Conservation (phyloP, 2,888 invertebrate genomes). For the Andrena haemorrhoa region DNA sequence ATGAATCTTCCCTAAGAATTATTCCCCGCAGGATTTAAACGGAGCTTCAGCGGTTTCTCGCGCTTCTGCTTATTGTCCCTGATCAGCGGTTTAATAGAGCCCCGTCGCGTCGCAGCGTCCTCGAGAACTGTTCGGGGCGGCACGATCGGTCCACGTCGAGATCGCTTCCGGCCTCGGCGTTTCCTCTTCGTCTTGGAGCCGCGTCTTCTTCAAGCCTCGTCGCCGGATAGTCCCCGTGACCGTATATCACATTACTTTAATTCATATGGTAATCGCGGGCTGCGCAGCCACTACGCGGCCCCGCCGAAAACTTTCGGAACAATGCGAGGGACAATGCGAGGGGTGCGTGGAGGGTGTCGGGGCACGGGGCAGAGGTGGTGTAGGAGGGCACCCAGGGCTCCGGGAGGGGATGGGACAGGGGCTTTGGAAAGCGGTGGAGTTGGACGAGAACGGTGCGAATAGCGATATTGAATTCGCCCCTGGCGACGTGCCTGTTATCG, state of each 20-base stretch:
- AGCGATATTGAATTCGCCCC: slow-evolving; percentile 82
- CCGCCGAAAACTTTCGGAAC: slow-evolving; percentile 82
- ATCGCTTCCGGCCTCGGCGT: slow-evolving; percentile 37
- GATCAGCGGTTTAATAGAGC: background rate
- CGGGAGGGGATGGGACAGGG: slow-evolving; percentile 39
- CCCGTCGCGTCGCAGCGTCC: background rate
- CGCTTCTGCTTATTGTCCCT: background rate
- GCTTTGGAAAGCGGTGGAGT: slow-evolving; percentile 49
- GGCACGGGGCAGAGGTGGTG: slow-evolving; percentile 18
- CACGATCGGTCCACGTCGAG: slow-evolving; percentile 23
- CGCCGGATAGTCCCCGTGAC: slow-evolving; percentile 55
- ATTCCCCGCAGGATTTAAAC: too few species aligned
- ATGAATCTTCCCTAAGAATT: too few species aligned
- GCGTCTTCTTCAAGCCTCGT: slow-evolving; percentile 62
- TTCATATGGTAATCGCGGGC: slow-evolving; percentile 92
- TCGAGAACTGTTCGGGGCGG: background rate
- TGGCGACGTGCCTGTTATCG: slow-evolving; percentile 81
- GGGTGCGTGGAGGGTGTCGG: slow-evolving; percentile 41
- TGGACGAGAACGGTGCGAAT: slow-evolving; percentile 75
- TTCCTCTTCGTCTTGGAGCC: slow-evolving; percentile 38
- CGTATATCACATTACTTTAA: slow-evolving; percentile 92
- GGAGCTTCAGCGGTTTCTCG: background rate
- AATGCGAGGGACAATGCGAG: slow-evolving; percentile 74
- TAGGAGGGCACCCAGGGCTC: slow-evolving; percentile 17
- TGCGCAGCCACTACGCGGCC: slow-evolving; percentile 73